Evolutionary conservation across 2,113 vertebrate species (phyloP).

Genomic region (Macroglossus sobrinus): DNA sequence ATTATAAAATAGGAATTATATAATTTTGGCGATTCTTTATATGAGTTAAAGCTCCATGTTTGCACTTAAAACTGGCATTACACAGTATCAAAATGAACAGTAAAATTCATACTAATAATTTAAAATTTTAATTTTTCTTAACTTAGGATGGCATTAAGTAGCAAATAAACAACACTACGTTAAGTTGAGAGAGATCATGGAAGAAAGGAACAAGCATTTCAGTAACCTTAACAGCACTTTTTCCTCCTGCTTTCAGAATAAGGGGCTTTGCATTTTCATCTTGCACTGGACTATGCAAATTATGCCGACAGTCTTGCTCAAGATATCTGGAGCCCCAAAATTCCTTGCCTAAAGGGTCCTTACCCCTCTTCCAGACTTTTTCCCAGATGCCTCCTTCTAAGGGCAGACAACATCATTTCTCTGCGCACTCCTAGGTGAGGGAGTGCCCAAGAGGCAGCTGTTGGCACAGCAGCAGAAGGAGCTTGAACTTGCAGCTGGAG

Average conservation of each 20-base stretch:
- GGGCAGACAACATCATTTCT: background rate
- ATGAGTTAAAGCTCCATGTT: background rate
- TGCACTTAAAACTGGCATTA: background rate
- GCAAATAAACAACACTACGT: background rate
- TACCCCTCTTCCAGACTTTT: background rate
- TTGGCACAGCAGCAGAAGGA: background rate
- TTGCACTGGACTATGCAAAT: background rate
- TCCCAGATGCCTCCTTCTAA: background rate
- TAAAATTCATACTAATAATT: background rate
- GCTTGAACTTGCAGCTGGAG: background rate
- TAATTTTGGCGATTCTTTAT: background rate
- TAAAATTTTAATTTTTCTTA: background rate
- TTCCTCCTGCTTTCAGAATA: background rate
- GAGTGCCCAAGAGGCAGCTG: background rate
- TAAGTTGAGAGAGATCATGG: background rate
- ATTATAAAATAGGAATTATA: background rate
- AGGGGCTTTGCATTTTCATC: background rate
- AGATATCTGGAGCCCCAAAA: background rate
- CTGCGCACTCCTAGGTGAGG: background rate
- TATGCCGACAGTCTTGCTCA: background rate
- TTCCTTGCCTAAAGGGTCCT: background rate
- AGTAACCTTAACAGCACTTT: background rate
- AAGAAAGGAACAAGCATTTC: background rate
- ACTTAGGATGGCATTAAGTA: background rate
- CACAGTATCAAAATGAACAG: background rate